Evolutionary conservation across 2,888 invertebrate genomes (phyloP).

Genomic region (Agrotis segetum): DNA sequence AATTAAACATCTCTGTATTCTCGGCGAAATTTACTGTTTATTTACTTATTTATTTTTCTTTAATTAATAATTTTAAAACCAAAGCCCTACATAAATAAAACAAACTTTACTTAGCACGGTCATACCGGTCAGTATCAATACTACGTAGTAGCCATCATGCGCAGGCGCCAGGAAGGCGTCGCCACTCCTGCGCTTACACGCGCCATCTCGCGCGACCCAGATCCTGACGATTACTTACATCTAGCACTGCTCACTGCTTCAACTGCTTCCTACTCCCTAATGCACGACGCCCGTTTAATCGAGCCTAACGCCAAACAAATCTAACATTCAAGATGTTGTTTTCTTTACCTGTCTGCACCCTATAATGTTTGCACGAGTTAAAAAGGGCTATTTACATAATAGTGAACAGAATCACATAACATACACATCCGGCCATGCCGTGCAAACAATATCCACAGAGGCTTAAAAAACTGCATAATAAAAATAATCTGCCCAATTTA

Average conservation of each 20-base stretch:
- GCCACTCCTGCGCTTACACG: conserved; percentile 71
- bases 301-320: conserved; percentile 56
- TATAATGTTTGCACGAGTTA: conserved; percentile 4
- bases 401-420: conserved; percentile 19
- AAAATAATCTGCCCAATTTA: conserved; percentile 40
- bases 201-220: conserved; percentile 74
- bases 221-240: conserved; percentile 74
- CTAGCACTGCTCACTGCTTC: conserved; percentile 44
- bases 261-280: conserved; percentile 75
- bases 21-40: background rate
- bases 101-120: conserved; percentile 16
- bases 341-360: conserved; percentile 15
- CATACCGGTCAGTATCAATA: conserved; percentile 2
- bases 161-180: conserved; percentile 79
- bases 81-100: background rate
- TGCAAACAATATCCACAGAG: conserved; percentile 15
- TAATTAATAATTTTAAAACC: too few relatives aligned
- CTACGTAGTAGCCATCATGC: conserved; percentile 20
- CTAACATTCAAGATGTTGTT: conserved; percentile 29
- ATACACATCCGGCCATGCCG: conserved; percentile 44
- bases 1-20: background rate
- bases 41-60: too few relatives aligned
- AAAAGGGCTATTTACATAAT: background rate
- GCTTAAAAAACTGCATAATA: conserved; percentile 26
- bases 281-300: conserved; percentile 66